Conservation (phyloP, 2,888 invertebrate species). For the Drosophila cyrtoloma region DNA sequence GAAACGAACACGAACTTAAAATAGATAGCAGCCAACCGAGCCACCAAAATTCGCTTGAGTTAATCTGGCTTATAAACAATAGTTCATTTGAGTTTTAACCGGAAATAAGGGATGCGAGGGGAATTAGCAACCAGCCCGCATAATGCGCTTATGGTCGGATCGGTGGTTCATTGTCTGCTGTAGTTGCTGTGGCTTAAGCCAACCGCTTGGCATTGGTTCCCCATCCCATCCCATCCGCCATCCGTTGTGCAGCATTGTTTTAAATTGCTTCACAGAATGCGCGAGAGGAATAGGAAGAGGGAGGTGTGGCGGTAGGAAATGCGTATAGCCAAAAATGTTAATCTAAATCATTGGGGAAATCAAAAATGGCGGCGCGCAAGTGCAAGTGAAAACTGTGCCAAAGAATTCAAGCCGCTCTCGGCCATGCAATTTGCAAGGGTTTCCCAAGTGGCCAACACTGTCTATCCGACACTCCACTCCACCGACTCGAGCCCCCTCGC, state of each 20-base stretch:
- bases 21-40: constrained; percentile 17
- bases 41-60: constrained; percentile 39
- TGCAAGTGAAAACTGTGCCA: constrained; percentile 79
- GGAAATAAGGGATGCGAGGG: not conserved
- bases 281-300: not conserved
- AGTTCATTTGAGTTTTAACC: constrained; percentile 70
- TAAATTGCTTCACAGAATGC: constrained; percentile 65
- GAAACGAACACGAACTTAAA: constrained; percentile 14
- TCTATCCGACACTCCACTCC: constrained; percentile 19
- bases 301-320: constrained; percentile 4
- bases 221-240: not conserved
- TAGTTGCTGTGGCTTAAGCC: constrained; percentile 34
- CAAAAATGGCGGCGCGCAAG: constrained; percentile 64
- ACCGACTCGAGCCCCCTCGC: not conserved
- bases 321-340: constrained; percentile 74
- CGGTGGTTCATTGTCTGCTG: constrained; percentile 57
- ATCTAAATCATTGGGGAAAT: constrained; percentile 81
- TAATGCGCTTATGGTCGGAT: constrained; percentile 73
- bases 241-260: constrained; percentile 22
- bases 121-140: constrained; percentile 62
- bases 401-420: constrained; percentile 64
- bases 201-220: constrained; percentile 9
- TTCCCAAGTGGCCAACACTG: constrained; percentile 71
- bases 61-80: constrained; percentile 71
- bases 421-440: constrained; percentile 80